A percentile compares a stretch with the other conserved stretches of the same genome.
Conservation (phyloP, 37 sponge, comb jelly and placozoan genomes). For the Amphimedon queenslandica region DNA sequence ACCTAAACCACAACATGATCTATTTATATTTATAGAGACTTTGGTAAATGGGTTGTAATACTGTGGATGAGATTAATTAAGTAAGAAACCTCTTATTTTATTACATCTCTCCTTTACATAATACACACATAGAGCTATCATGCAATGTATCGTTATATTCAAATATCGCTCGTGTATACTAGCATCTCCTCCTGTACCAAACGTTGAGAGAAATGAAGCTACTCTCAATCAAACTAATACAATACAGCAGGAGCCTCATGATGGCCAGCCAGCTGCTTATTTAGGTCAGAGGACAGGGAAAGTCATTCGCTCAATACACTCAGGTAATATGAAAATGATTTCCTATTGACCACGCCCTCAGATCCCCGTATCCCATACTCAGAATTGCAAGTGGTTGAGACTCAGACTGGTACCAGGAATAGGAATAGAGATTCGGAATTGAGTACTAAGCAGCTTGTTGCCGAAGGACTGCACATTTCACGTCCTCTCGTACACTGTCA, state of each 20-base stretch:
- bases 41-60: too few species aligned
- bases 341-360: too few species aligned
- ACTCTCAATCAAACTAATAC: too few species aligned
- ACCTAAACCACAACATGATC: neutral
- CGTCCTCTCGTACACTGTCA: slow-evolving; percentile 73
- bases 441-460: too few species aligned
- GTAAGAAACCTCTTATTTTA: too few species aligned
- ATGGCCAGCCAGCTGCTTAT: slow-evolving; percentile 45
- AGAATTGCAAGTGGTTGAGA: too few species aligned
- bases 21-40: too few species aligned
- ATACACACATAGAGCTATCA: slow-evolving; percentile 45
- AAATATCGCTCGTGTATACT: slow-evolving; percentile 20
- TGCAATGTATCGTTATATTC: slow-evolving; percentile 37
- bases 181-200: slow-evolving; percentile 34
- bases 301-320: slow-evolving; percentile 58
- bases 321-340: too few species aligned
- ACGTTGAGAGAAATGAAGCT: slow-evolving; percentile 23
- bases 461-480: slow-evolving; percentile 58
- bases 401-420: neutral
- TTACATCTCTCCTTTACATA: too few species aligned
- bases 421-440: slow-evolving; percentile 11
- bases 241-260: too few species aligned
- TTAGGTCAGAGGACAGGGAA: slow-evolving; percentile 56
- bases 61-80: too few species aligned
- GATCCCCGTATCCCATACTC: slow-evolving; percentile 45